Evolutionary conservation across 2,888 invertebrate genomes (phyloP).

Genomic region (Pachycephus smyrnensis): DNA sequence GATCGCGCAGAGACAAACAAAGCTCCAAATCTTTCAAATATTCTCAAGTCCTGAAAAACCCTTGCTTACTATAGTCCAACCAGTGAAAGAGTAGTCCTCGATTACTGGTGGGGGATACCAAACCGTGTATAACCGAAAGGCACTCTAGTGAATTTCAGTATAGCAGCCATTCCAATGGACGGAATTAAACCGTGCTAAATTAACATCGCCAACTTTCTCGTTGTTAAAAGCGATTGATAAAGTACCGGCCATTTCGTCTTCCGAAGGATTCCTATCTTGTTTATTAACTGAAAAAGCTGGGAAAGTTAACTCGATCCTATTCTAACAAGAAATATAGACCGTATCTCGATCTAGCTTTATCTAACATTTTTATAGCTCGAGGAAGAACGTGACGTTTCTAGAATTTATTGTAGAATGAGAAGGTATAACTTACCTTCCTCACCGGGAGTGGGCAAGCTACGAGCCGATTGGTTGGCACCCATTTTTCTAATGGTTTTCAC

Average conservation of each 20-base stretch:
- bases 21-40: background rate
- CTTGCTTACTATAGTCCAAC: background rate
- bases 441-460: slow-evolving; percentile 65
- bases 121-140: background rate
- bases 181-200: background rate
- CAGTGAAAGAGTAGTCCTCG: background rate
- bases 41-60: background rate
- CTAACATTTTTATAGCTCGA: background rate
- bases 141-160: background rate
- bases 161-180: background rate
- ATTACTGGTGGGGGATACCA: no score
- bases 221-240: background rate
- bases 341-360: background rate
- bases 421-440: slow-evolving; percentile 66
- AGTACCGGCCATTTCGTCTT: background rate
- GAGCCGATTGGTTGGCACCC: slow-evolving; percentile 69
- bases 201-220: background rate
- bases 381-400: background rate
- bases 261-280: background rate
- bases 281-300: background rate
- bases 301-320: background rate
- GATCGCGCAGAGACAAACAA: background rate
- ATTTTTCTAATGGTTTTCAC: slow-evolving; percentile 54
- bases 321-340: background rate
- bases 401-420: background rate